Evolutionary conservation across 2,797 vertebrate genomes (phyloP).

Genomic region (Lerista edwardsae): DNA sequence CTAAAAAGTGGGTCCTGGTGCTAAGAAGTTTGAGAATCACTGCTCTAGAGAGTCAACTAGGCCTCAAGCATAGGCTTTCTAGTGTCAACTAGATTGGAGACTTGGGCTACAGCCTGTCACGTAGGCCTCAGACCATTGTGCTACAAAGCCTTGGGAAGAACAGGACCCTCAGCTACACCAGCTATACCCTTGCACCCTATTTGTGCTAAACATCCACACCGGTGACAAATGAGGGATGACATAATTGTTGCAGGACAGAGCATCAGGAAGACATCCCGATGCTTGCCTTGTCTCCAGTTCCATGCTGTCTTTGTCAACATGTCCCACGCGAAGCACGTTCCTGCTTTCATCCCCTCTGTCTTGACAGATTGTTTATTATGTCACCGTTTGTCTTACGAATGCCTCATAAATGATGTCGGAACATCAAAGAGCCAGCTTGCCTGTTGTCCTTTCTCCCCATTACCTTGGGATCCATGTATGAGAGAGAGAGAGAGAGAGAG

Average conservation of each 20-base stretch:
- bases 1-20: no score
- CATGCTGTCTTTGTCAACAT: conserved; percentile 7
- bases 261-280: conserved; percentile 24
- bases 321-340: conserved; percentile 37
- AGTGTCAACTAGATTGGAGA: no score
- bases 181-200: background rate
- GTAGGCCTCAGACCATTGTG: background rate
- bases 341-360: conserved; percentile 31
- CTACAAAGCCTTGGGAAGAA: background rate
- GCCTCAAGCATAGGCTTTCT: no score
- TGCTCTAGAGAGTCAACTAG: no score
- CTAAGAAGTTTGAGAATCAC: no score
- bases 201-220: background rate
- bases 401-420: conserved; percentile 51
- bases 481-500: background rate
- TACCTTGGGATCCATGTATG: background rate
- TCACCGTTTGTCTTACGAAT: conserved; percentile 37
- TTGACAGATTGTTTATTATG: conserved; percentile 57
- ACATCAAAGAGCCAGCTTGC: conserved; percentile 45
- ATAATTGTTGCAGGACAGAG: background rate
- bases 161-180: no score
- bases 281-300: background rate
- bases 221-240: conserved; percentile 27
- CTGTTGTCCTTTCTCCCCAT: conserved; percentile 11
- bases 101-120: background rate